Evolutionary conservation across 2,888 invertebrate genomes (phyloP), one percentile per base, ranked within the genome.

Genomic region (Hololepta plana): DNA sequence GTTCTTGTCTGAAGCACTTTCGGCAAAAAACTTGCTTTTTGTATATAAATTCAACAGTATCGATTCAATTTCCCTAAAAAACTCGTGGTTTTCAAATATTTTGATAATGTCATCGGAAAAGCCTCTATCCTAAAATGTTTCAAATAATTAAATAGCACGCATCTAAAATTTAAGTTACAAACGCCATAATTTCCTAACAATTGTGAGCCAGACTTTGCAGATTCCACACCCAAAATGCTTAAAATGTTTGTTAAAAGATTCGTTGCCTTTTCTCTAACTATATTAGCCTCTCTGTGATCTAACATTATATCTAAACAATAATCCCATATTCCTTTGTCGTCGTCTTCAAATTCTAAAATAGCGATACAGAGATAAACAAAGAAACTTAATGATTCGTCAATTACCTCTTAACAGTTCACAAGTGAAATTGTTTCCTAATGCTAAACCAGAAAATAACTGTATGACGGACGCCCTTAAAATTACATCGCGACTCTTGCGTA

Each of bases 231-330:
- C 10, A 23, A 23, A 14, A 29, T n/a, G 12, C 19, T 23, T 4
- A 9, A 16, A 10, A 35, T 16, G 47, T 64, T 62, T 6, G 54
- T 50, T 17, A 65, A 45, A 8, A 64, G 46, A 12, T 53, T 44
- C n/a, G 60, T 61, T 7, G 64, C 63, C 40, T 64, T 59, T 43
- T 66, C 66, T 32, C 59, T 49, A 1, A 65, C 62, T 19, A 65
- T 46, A 36, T 55, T 58, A 1, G 64, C 56, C 43, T 67, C 66
- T 15, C 51, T 55, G 31, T 57, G 49, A 41, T 61, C 54, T 6
- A 50, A 38, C n/a, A 57, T 29, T 28, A 51, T 44, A n/a, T 35
- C 32, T 12, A 55, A 35, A n/a, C 44, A 36, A 10, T 46, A 35
- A 28, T 50, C 45, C 47, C 50, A 51, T 27, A 55, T 37, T 26